Conservation (phyloP, 2,797 vertebrate genomes). For the Eupleurogrammus muticus region DNA sequence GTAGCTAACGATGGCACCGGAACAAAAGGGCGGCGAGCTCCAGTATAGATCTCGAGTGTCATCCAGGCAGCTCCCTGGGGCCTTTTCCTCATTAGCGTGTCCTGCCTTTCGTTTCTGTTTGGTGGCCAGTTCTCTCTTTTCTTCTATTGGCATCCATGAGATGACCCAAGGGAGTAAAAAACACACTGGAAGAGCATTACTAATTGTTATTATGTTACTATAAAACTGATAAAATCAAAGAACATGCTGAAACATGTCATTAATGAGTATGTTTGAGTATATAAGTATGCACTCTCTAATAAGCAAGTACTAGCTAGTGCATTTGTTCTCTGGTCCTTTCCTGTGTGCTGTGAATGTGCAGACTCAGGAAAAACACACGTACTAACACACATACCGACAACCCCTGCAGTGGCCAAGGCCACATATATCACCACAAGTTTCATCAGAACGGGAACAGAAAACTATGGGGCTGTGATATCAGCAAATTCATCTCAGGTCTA, state of each 20-base stretch:
- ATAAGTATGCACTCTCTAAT: constrained; percentile 3
- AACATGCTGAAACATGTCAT: neutral
- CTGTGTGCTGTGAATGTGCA: constrained; percentile 58
- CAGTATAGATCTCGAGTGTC: constrained; percentile 55
- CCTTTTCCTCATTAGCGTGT: constrained; percentile 50
- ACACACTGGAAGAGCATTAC: neutral
- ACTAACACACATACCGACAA: constrained; percentile 36
- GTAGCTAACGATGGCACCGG: constrained; percentile 33
- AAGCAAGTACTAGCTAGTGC: constrained; percentile 29
- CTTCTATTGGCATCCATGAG: constrained; percentile 23
- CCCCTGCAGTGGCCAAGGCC: constrained; percentile 68
- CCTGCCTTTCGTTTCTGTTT: constrained; percentile 45
- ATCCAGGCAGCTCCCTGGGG: constrained; percentile 34
- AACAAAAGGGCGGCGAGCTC: constrained; percentile 48
- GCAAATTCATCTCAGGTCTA: constrained; percentile 66
- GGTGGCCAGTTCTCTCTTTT: constrained; percentile 40
- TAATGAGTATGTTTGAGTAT: neutral
- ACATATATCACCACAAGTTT: constrained; percentile 64
- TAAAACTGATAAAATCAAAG: neutral
- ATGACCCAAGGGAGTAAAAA: constrained; percentile 10
- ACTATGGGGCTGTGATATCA: constrained; percentile 60
- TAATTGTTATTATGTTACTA: neutral
- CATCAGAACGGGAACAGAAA: constrained; percentile 50
- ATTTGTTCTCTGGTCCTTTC: constrained; percentile 43
- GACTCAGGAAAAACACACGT: constrained; percentile 54